Evolutionary conservation across 2,797 vertebrate species (phyloP).

Genomic region (Xenentodon cancila): DNA sequence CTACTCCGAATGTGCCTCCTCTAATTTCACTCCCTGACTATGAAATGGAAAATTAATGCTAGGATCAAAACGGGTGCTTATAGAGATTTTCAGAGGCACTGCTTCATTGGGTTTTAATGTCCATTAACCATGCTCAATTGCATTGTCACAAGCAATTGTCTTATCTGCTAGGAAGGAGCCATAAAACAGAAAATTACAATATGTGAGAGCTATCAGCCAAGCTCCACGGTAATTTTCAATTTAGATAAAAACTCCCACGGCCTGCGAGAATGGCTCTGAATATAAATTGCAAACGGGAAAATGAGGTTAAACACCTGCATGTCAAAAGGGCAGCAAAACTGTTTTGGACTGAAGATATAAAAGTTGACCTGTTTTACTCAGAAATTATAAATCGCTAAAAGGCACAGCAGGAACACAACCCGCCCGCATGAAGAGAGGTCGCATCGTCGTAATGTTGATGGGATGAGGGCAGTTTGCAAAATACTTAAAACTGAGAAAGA

Average conservation of each 20-base stretch:
- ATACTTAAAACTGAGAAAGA: constrained; percentile 38
- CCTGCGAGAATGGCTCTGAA: constrained; percentile 44
- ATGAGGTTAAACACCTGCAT: constrained; percentile 57
- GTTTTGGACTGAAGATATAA: constrained; percentile 63
- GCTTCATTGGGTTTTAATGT: constrained; percentile 77
- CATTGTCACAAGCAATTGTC: constrained; percentile 83
- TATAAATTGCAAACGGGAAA: constrained; percentile 42
- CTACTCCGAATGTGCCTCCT: constrained; percentile 56
- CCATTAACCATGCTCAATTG: constrained; percentile 81
- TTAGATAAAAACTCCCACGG: constrained; percentile 72
- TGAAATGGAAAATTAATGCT: constrained; percentile 73
- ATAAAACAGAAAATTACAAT: constrained; percentile 78
- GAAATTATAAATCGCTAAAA: constrained; percentile 37
- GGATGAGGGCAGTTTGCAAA: constrained; percentile 43
- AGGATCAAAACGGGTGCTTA: constrained; percentile 68
- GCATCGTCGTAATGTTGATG: constrained; percentile 51
- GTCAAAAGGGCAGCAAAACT: constrained; percentile 53
- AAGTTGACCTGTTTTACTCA: constrained; percentile 43
- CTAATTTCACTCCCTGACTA: constrained; percentile 63
- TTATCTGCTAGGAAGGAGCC: constrained; percentile 78
- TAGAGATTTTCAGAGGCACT: constrained; percentile 64
- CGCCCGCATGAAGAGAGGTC: constrained; percentile 58
- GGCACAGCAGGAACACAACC: constrained; percentile 20
- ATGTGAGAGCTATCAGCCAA: constrained; percentile 65
- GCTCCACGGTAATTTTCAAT: constrained; percentile 78